These are phyloP conservation scores for Drosophila pallidifrons DNA, from an alignment of 1,140 invertebrate species.

Conservation along the genomic window DNA sequence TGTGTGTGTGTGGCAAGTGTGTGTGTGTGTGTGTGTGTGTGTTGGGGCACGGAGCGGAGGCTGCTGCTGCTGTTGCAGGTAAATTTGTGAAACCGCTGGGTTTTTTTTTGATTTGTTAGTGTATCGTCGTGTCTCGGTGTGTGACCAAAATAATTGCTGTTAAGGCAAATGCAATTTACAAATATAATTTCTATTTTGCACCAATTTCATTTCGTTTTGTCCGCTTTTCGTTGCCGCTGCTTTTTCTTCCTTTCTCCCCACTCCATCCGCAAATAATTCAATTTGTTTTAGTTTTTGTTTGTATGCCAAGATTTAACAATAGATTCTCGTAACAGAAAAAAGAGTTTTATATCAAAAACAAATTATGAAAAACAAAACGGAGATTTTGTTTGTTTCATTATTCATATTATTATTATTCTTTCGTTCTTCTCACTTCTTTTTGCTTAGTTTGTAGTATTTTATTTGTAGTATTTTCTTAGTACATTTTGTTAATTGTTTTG, in stretches of 20 bases:
- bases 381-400: slow-evolving; percentile 1
- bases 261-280: not conserved
- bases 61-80: slow-evolving; percentile 66
- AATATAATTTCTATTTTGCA: slow-evolving; percentile 69
- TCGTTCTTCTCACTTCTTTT: slow-evolving; percentile 1
- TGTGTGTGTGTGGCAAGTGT: not conserved
- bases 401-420: too few species aligned
- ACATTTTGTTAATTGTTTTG: slow-evolving; percentile 31
- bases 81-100: slow-evolving; percentile 81
- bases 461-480: slow-evolving; percentile 28
- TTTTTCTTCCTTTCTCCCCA: slow-evolving; percentile 4
- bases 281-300: not conserved
- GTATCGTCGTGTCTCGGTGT: slow-evolving; percentile 6
- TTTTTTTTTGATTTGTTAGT: slow-evolving; percentile 42
- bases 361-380: slow-evolving; percentile 10
- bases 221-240: slow-evolving; percentile 14
- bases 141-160: slow-evolving; percentile 37
- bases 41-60: not conserved
- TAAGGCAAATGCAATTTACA: slow-evolving; percentile 60
- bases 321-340: slow-evolving; percentile 29
- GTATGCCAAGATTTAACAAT: slow-evolving; percentile 41
- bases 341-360: not conserved
- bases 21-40: not conserved
- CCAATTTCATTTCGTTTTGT: slow-evolving; percentile 53
- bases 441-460: slow-evolving; percentile 10